These are phyloP conservation scores for Hofmannophila pseudospretella DNA, from an alignment of 2,888 invertebrate species.

Conservation along the genomic window DNA sequence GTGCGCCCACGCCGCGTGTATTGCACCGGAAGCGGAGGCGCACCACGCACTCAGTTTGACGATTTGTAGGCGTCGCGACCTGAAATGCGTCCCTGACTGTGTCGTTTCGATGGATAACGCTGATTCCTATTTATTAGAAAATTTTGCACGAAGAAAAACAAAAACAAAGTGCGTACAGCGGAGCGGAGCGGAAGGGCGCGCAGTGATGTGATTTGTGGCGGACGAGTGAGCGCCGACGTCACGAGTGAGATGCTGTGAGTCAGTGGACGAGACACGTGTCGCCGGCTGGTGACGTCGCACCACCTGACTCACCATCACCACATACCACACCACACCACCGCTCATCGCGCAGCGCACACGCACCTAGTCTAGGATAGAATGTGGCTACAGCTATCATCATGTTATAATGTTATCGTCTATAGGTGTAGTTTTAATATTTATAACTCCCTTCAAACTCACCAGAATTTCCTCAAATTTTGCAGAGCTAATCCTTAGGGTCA, in stretches of 20 bases:
- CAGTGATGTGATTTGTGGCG: slow-evolving; percentile 11
- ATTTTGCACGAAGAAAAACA: not conserved
- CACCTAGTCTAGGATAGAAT: slow-evolving; percentile 30
- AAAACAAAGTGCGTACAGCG: slow-evolving; percentile 3
- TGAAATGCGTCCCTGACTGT: slow-evolving; percentile 23
- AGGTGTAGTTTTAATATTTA: too few species aligned
- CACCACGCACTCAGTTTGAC: slow-evolving; percentile 33
- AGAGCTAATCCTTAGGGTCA: too few species aligned
- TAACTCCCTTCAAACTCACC: too few species aligned
- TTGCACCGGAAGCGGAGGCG: slow-evolving; percentile 62
- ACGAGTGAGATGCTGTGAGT: slow-evolving; percentile 12
- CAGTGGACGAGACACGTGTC: slow-evolving; percentile 43
- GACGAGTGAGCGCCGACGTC: slow-evolving; percentile 9
- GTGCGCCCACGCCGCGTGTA: slow-evolving; percentile 49
- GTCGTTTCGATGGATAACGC: not conserved
- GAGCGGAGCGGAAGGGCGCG: slow-evolving; percentile 35
- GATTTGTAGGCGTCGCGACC: slow-evolving; percentile 39
- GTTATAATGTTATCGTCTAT: too few species aligned
- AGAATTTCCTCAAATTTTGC: too few species aligned
- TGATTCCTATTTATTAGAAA: not conserved
- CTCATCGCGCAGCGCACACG: too few species aligned
- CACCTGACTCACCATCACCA: slow-evolving; percentile 57
- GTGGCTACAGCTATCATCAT: too few species aligned
- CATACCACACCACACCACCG: too few species aligned
- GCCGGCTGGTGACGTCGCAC: slow-evolving; percentile 64